A percentile compares a stretch with the other conserved stretches of the same genome.
These are phyloP conservation scores for Gymnogyps californianus DNA, from an alignment of 2,113 vertebrate species.

Conservation along the genomic window DNA sequence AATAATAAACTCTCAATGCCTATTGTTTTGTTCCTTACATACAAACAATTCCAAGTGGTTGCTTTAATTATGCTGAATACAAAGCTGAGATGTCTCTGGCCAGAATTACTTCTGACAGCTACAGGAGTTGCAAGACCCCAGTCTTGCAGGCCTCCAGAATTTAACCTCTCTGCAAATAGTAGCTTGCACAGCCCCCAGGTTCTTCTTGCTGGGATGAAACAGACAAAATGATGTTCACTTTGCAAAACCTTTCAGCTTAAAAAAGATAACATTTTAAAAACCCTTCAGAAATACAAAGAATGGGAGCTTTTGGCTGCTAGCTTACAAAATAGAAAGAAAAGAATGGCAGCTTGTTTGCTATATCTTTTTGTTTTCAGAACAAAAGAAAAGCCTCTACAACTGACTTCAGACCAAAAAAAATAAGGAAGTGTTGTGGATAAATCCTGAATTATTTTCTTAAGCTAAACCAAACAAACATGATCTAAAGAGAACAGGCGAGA, in stretches of 20 bases:
- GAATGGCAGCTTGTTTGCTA: not conserved
- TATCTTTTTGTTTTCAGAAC: not conserved
- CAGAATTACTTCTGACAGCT: constrained; percentile 19
- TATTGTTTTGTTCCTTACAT: constrained; percentile 35
- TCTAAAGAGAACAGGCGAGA: not conserved
- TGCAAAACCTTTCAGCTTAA: not conserved
- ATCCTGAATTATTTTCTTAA: not conserved
- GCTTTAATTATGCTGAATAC: constrained; percentile 21
- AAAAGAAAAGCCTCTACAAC: not conserved
- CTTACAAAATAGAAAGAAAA: not conserved
- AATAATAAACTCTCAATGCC: constrained; percentile 37
- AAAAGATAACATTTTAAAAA: not conserved
- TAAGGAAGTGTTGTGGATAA: not conserved
- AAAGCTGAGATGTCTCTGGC: not conserved
- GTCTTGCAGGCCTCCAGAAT: not conserved
- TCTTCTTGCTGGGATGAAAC: not conserved
- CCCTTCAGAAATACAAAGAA: not conserved
- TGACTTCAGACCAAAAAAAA: not conserved
- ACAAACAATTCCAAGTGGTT: constrained; percentile 23
- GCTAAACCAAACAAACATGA: not conserved
- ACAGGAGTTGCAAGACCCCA: not conserved
- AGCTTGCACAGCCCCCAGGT: not conserved
- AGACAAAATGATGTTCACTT: not conserved
- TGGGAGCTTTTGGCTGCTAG: not conserved
- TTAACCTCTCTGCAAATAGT: not conserved